These are phyloP conservation scores for Drosophila histrio DNA, from an alignment of 2,888 invertebrate genomes.

Conservation along the genomic window DNA sequence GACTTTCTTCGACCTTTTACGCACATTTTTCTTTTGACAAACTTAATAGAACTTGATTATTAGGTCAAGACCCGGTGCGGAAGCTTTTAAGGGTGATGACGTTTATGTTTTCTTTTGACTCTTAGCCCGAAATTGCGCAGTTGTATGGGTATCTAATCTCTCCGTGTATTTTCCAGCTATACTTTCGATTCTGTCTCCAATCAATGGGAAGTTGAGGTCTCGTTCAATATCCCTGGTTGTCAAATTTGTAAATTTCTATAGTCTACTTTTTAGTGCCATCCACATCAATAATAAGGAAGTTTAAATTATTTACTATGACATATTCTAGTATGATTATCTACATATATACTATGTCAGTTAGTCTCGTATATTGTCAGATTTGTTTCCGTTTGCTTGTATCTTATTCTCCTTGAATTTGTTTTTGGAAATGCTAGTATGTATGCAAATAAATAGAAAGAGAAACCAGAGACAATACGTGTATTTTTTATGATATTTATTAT, in stretches of 20 bases:
- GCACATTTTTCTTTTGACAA: no score
- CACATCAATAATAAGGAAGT: not conserved
- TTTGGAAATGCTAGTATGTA: not conserved
- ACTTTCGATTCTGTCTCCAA: no score
- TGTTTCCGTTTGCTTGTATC: not conserved
- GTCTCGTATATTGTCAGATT: not conserved
- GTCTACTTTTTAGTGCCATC: constrained; percentile 29
- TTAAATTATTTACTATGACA: not conserved
- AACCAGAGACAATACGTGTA: not conserved
- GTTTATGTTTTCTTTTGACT: no score
- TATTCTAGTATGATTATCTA: not conserved
- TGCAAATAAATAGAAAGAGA: not conserved
- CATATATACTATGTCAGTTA: not conserved
- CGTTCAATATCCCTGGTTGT: no score
- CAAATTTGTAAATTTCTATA: constrained; percentile 4
- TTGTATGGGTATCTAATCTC: no score
- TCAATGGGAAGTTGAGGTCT: no score
- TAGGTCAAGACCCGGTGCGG: no score
- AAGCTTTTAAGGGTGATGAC: no score
- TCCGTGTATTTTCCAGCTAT: no score
- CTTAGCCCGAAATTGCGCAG: no score
- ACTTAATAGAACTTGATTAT: no score
- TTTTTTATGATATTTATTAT: not conserved
- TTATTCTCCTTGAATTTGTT: constrained; percentile 8
- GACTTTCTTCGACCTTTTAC: no score